Conservation (phyloP, 2,888 invertebrate genomes). For the Ophion slaviceki region DNA sequence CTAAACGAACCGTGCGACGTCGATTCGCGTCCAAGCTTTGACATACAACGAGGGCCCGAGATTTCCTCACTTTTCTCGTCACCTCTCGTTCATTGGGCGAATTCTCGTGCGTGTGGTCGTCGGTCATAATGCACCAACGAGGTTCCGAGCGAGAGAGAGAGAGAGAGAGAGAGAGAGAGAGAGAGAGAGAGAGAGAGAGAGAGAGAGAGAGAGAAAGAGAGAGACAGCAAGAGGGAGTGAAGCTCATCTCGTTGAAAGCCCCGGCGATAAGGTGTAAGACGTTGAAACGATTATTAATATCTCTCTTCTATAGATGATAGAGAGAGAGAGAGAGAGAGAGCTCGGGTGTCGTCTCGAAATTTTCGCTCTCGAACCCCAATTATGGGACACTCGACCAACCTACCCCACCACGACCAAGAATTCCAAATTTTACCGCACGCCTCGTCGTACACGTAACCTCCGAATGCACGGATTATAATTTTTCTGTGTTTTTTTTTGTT, state of each 20-base stretch:
- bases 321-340: not conserved
- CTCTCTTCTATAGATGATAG: constrained; percentile 49
- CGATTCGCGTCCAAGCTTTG: not conserved
- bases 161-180: constrained; percentile 41
- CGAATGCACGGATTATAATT: not conserved
- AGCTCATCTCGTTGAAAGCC: constrained; percentile 55
- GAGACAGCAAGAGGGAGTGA: constrained; percentile 29
- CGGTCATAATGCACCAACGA: constrained; percentile 29
- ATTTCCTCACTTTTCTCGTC: constrained; percentile 51
- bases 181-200: too few species aligned
- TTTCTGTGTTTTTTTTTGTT: not conserved
- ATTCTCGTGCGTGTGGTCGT: constrained; percentile 1
- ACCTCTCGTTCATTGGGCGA: constrained; percentile 29
- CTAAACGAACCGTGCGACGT: constrained; percentile 56
- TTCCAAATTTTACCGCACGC: not conserved
- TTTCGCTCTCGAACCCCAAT: constrained; percentile 59
- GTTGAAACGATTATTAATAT: constrained; percentile 67
- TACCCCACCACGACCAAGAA: constrained; percentile 18
- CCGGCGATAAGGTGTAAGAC: constrained; percentile 63
- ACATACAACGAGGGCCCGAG: constrained; percentile 43
- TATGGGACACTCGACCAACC: constrained; percentile 58
- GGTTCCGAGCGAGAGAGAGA: constrained; percentile 24
- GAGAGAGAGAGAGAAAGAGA: too few species aligned
- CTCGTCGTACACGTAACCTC: constrained; percentile 9
- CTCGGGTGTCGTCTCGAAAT: constrained; percentile 59